These are phyloP conservation scores for Chaetodon trifascialis DNA, from an alignment of 2,113 vertebrate species.

Conservation along the genomic window DNA sequence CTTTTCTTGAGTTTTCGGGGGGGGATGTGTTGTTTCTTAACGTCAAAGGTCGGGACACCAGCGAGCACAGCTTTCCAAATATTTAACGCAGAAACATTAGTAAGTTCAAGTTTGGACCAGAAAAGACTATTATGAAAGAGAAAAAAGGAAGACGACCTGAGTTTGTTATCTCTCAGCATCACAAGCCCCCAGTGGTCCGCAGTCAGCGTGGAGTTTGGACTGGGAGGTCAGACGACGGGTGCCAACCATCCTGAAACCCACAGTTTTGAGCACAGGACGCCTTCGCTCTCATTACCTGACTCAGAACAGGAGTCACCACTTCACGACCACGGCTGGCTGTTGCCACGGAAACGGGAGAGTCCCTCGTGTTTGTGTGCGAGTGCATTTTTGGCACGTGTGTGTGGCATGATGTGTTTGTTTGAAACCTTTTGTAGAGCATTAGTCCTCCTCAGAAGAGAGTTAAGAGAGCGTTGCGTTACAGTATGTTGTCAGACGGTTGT, in stretches of 20 bases:
- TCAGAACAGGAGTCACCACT: slow-evolving; percentile 43
- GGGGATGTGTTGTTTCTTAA: neutral
- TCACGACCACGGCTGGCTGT: slow-evolving; percentile 55
- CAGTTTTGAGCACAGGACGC: slow-evolving; percentile 26
- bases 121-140: neutral
- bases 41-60: neutral
- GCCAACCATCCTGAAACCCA: neutral
- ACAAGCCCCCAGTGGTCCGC: neutral
- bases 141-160: neutral
- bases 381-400: slow-evolving; percentile 11
- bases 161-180: neutral
- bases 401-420: slow-evolving; percentile 40
- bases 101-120: neutral
- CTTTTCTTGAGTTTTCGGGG: neutral
- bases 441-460: slow-evolving; percentile 1
- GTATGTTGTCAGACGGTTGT: slow-evolving; percentile 6
- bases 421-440: slow-evolving; percentile 12
- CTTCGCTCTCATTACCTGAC: slow-evolving; percentile 57
- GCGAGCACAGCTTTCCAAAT: neutral
- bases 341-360: slow-evolving; percentile 56
- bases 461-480: neutral
- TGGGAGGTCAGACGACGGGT: neutral
- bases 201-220: neutral
- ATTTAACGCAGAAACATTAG: neutral
- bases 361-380: slow-evolving; percentile 25